phyloP scores from a whole-genome alignment of 2,888 invertebrate species.

The Eilema griseolum region DNA sequence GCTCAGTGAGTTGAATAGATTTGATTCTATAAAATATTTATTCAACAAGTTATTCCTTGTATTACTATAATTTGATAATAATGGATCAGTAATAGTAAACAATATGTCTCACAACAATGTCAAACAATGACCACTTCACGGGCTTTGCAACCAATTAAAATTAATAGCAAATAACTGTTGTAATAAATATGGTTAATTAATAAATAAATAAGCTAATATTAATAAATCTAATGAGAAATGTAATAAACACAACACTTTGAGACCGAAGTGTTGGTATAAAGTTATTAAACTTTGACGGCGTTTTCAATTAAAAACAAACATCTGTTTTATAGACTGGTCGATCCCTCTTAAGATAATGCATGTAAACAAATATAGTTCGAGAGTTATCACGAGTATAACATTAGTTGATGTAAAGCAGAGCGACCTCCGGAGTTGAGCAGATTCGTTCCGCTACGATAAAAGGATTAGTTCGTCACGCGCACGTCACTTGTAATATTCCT shows the following conservation, averaged over 20 bases:
- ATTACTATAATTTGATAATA: not conserved
- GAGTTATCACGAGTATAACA: constrained; percentile 67
- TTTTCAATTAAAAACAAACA: constrained; percentile 60
- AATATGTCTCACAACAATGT: not conserved
- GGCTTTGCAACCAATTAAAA: not conserved
- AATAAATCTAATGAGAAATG: constrained; percentile 1
- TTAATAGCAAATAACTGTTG: not conserved
- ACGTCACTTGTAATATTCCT: constrained; percentile 60
- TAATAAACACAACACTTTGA: not conserved
- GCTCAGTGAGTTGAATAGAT: not conserved
- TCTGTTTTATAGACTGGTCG: constrained; percentile 64
- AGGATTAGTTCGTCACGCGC: constrained; percentile 74
- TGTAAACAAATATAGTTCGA: constrained; percentile 65
- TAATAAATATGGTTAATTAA: constrained; percentile 1
- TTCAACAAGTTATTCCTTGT: not conserved
- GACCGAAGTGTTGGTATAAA: not conserved
- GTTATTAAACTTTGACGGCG: constrained; percentile 21
- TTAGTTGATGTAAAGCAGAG: constrained; percentile 77
- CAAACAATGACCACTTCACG: not conserved
- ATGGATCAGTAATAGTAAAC: not conserved
- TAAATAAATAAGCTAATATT: not conserved
- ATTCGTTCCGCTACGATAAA: constrained; percentile 80
- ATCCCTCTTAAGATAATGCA: constrained; percentile 57
- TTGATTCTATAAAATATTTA: not conserved
- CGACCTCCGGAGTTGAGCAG: constrained; percentile 62